Evolutionary conservation across 2,113 vertebrate genomes (phyloP).

Genomic region (Megalops atlanticus): DNA sequence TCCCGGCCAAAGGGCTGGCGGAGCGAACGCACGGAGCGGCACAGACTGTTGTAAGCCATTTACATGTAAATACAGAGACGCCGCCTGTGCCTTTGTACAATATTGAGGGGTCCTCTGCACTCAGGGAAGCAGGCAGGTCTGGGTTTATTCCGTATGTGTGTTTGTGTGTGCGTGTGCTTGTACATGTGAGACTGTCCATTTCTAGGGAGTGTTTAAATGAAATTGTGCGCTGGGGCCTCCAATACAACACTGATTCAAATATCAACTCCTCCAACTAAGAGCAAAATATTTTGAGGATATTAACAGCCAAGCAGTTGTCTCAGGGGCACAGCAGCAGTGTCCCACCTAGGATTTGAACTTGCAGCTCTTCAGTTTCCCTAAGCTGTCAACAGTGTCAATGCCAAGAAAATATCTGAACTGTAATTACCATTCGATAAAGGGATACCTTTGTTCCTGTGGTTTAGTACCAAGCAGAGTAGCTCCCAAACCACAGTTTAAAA

Average conservation of each 20-base stretch:
- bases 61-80: constrained; percentile 78
- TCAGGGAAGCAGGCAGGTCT: constrained; percentile 57
- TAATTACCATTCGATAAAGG: too few species aligned
- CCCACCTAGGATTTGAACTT: background rate
- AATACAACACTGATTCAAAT: constrained; percentile 58
- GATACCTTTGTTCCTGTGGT: too few species aligned
- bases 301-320: constrained; percentile 35
- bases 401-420: too few species aligned
- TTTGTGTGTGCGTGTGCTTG: background rate
- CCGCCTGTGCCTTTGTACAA: constrained; percentile 70
- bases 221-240: constrained; percentile 68
- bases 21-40: constrained; percentile 57
- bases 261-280: background rate
- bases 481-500: background rate
- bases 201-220: constrained; percentile 72
- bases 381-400: background rate
- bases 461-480: too few species aligned
- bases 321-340: background rate
- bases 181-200: constrained; percentile 55
- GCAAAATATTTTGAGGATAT: constrained; percentile 53
- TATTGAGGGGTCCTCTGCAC: constrained; percentile 73
- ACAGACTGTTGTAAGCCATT: constrained; percentile 81
- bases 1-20: constrained; percentile 50
- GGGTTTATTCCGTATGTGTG: constrained; percentile 12
- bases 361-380: background rate